Conservation (phyloP, 2,888 invertebrate genomes). For the Cosmia pyralina region DNA sequence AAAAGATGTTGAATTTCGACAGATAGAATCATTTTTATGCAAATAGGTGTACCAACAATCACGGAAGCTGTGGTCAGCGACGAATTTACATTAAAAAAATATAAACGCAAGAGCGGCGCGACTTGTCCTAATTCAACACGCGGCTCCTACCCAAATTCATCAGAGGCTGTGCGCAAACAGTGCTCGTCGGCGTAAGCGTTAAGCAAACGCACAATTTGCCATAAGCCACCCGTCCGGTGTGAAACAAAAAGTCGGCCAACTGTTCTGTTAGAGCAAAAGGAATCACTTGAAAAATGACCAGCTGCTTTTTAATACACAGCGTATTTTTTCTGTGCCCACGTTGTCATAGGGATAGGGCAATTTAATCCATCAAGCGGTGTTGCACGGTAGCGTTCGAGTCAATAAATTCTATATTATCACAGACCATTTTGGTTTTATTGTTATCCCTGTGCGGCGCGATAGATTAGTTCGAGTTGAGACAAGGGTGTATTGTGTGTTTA, state of each 20-base stretch:
- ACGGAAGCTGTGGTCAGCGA: slow-evolving; percentile 57
- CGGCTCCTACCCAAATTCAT: slow-evolving; percentile 83
- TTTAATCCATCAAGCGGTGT: slow-evolving; percentile 89
- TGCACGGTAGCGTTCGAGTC: slow-evolving; percentile 83
- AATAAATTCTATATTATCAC: slow-evolving; percentile 89
- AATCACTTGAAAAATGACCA: slow-evolving; percentile 90
- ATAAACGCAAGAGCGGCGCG: slow-evolving; percentile 70
- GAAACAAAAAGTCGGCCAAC: slow-evolving; percentile 79
- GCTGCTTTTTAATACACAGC: slow-evolving; percentile 89
- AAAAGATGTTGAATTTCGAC: slow-evolving; percentile 14
- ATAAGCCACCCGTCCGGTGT: slow-evolving; percentile 69
- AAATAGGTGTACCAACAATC: slow-evolving; percentile 42
- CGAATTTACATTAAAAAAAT: slow-evolving; percentile 68
- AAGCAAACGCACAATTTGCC: slow-evolving; percentile 82
- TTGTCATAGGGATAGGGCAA: slow-evolving; percentile 90
- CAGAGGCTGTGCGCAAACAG: slow-evolving; percentile 83
- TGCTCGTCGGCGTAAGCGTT: slow-evolving; percentile 74
- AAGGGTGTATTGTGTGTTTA: slow-evolving; percentile 46
- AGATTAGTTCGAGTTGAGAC: slow-evolving; percentile 76
- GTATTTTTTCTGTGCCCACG: slow-evolving; percentile 89
- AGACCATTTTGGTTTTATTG: slow-evolving; percentile 88
- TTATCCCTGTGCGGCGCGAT: slow-evolving; percentile 77
- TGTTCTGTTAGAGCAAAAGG: slow-evolving; percentile 87
- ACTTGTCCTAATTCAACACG: slow-evolving; percentile 84
- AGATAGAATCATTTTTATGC: slow-evolving; percentile 21